A percentile compares a stretch with the other conserved stretches of the same genome.
These are phyloP conservation scores for Gobio occitaniae DNA, from an alignment of 2,797 vertebrate genomes.

Conservation along the genomic window DNA sequence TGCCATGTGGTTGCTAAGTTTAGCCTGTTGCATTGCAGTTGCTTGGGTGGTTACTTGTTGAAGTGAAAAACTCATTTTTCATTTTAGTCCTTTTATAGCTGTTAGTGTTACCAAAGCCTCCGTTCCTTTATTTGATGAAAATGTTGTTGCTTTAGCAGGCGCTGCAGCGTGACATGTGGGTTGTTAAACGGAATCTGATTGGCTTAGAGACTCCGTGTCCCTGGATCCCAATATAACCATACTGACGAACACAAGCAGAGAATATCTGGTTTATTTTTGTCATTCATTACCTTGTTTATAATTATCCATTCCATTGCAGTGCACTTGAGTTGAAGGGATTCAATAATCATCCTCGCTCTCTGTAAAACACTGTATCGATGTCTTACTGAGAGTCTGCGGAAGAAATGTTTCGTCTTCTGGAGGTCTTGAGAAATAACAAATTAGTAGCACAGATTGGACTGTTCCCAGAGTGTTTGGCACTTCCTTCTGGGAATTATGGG, in stretches of 20 bases:
- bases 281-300: not conserved
- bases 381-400: not conserved
- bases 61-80: not conserved
- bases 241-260: not conserved
- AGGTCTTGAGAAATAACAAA: conserved; percentile 27
- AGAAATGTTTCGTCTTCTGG: not conserved
- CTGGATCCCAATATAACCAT: not conserved
- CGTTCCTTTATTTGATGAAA: not conserved
- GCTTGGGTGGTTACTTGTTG: not conserved
- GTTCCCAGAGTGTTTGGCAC: conserved; percentile 21
- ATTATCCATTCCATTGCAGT: not conserved
- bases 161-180: not conserved
- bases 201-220: not conserved
- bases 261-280: not conserved
- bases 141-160: conserved; percentile 10
- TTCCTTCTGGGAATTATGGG: conserved; percentile 44
- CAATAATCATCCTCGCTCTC: not conserved
- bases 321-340: not conserved
- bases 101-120: not conserved
- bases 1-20: not conserved
- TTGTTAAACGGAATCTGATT: not conserved
- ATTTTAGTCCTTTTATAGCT: not conserved
- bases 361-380: not conserved
- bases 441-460: conserved; percentile 27
- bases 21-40: not conserved